Base-by-base conservation (phyloP, 2,113 vertebrate species). In the Xiphias gladius region DNA sequence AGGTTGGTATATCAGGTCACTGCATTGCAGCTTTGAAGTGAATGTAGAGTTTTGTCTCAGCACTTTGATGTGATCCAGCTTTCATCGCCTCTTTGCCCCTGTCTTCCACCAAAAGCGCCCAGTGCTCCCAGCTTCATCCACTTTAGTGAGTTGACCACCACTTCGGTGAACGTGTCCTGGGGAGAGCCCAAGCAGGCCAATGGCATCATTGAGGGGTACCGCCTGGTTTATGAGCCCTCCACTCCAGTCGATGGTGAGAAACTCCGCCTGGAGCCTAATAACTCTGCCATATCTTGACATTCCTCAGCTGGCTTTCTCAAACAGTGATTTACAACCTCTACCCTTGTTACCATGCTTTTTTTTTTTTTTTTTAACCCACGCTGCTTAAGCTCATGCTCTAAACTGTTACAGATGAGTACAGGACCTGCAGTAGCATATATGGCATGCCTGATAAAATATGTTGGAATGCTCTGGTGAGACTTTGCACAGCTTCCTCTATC, bases 81-180 rank as follows among this genome's bases (percentile, higher is more conserved):
- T 5, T 78, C 50, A 57, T 82, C 66, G 61, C 37, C 41, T 48
- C 10, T 64, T 71, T 22, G 16, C 52, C 19, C 20, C 22, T 16
- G 68, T 61, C 76, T 43, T 85, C 72, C 46, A 35, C 79, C 41
- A 2, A 0, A 93, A 99, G 98, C 98, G 2, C 98, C 98, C 76
- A 99, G 96, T 0, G 94, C 97, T 19, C 98, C 98, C 0, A 89
- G 95, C 90, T 96, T 95, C 20, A 96, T 99, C 92, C 96, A 95
- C 72, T 99, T 99, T 94, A 97, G 97, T 5, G 98, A 99, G 86
- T 89, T 99, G 92, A 99, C 98, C 93, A 99, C 98, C n/a, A 99
- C 97, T 0, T 99, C 98, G 0, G 97, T 99, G 91, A 99, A 99
- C 3, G 97, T 99, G 94, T 99, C 98, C 84, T 99, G 98, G 98